A percentile compares a stretch with the other conserved stretches of the same genome.
Conservation (phyloP, 1,140 invertebrate species). For the Atopsyche davidsoni region DNA sequence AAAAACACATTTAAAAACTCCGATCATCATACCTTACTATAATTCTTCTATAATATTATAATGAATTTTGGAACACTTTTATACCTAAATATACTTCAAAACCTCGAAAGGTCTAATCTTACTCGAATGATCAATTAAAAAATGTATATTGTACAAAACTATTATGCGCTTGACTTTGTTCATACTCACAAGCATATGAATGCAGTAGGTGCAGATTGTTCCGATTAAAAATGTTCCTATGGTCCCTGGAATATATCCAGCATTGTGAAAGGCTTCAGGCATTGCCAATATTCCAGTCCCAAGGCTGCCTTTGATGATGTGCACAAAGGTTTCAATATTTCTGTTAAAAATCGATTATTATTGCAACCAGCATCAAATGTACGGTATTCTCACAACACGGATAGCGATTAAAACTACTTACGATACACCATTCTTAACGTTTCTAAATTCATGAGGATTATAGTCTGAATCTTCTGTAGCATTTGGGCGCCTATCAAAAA, state of each 20-base stretch:
- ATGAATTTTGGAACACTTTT: no score
- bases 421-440: not conserved
- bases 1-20: no score
- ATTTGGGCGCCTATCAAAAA: no score
- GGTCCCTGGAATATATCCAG: constrained; percentile 65
- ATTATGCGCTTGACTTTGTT: no score
- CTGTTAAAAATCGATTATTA: constrained; percentile 49
- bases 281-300: constrained; percentile 88
- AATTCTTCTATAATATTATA: no score
- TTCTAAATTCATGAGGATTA: no score
- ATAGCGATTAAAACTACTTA: not conserved
- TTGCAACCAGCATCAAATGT: constrained; percentile 5
- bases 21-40: no score
- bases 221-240: constrained; percentile 65
- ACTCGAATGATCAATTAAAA: no score
- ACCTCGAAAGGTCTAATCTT: no score
- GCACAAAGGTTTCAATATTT: constrained; percentile 72
- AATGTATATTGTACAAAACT: no score
- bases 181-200: constrained; percentile 68
- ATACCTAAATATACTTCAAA: no score
- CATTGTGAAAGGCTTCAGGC: constrained; percentile 75
- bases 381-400: not conserved
- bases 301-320: constrained; percentile 78
- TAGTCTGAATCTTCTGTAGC: no score
- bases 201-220: constrained; percentile 71